phyloP scores from a whole-genome alignment of 2,888 invertebrate genomes.

The Tetheella fluctuosa region DNA sequence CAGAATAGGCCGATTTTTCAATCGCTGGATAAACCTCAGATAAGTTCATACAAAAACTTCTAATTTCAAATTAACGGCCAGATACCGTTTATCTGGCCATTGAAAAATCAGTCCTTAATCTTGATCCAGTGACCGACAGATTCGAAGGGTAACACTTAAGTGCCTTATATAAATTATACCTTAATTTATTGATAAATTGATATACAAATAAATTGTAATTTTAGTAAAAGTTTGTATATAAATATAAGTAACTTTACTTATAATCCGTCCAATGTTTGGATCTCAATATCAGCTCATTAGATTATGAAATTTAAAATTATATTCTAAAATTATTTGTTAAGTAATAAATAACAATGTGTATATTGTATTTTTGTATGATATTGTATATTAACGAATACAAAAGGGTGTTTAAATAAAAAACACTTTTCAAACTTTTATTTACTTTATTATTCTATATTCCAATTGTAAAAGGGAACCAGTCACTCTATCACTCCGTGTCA shows the following conservation, averaged over 20 bases:
- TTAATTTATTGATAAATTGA: constrained; percentile 1
- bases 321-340: constrained; percentile 15
- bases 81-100: too few species aligned
- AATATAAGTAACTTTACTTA: not conserved
- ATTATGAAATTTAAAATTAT: not conserved
- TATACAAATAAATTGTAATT: constrained; percentile 20
- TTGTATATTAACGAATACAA: constrained; percentile 58
- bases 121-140: too few species aligned
- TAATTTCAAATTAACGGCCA: too few species aligned
- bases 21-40: too few species aligned
- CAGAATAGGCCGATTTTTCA: too few species aligned
- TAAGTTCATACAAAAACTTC: too few species aligned
- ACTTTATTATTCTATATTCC: constrained; percentile 81
- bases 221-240: constrained; percentile 16
- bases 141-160: not conserved
- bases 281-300: constrained; percentile 5
- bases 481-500: constrained; percentile 80
- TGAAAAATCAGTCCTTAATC: too few species aligned
- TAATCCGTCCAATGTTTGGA: not conserved
- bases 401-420: constrained; percentile 59
- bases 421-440: constrained; percentile 76
- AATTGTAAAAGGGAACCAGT: constrained; percentile 83
- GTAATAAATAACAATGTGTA: constrained; percentile 24
- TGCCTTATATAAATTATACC: constrained; percentile 3
- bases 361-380: constrained; percentile 63